phyloP scores from a whole-genome alignment of 2,888 invertebrate species.

The Heliconius sara region DNA sequence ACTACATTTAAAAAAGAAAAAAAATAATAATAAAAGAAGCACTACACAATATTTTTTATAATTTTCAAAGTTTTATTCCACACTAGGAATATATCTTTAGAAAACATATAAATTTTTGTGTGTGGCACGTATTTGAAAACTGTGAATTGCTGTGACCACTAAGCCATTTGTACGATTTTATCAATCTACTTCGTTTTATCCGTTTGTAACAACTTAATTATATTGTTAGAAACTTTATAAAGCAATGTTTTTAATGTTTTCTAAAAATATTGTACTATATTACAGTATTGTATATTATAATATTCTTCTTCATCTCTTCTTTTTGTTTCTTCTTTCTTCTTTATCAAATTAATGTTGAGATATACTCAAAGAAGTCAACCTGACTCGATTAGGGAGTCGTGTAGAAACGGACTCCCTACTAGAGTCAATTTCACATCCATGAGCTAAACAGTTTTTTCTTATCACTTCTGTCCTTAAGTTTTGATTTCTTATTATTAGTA shows the following conservation, averaged over 20 bases:
- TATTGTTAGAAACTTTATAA: neutral
- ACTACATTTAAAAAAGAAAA: too few relatives aligned
- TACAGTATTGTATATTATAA: neutral
- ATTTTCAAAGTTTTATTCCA: neutral
- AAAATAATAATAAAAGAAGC: too few relatives aligned
- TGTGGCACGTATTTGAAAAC: neutral
- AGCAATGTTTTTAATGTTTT: neutral
- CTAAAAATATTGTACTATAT: neutral
- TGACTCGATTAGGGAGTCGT: constrained; percentile 99
- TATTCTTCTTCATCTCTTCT: constrained; percentile 44
- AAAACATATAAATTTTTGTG: neutral
- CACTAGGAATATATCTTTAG: neutral
- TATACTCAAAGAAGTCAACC: constrained; percentile 95
- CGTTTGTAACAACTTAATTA: neutral
- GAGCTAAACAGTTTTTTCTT: constrained; percentile 73
- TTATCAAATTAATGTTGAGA: constrained; percentile 63
- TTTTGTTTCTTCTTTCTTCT: constrained; percentile 36
- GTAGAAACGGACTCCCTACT: constrained; percentile 97
- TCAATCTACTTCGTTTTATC: neutral
- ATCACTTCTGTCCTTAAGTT: constrained; percentile 45
- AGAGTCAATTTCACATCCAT: constrained; percentile 98
- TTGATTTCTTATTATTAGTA: neutral
- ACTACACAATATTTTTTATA: too few relatives aligned
- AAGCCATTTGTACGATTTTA: neutral
- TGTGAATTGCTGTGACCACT: neutral